Evolutionary conservation across 2,113 vertebrate genomes (phyloP).

Genomic region (Heteronetta atricapilla): DNA sequence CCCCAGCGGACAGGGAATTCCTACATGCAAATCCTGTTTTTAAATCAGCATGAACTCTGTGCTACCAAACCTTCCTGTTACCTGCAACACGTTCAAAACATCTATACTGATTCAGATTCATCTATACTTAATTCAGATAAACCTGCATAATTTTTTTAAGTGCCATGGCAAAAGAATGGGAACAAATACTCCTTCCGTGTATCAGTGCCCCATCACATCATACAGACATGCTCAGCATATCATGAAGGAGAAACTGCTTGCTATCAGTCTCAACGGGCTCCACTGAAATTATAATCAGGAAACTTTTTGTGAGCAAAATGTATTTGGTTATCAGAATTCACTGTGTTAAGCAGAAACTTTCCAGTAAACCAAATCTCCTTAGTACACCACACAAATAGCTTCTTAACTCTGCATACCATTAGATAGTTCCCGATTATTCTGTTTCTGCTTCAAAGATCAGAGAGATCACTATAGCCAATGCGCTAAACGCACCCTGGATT

Average conservation of each 20-base stretch:
- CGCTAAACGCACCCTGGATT: neutral
- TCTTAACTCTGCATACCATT: accelerated
- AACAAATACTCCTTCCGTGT: neutral
- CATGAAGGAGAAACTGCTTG: neutral
- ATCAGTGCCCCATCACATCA: accelerated
- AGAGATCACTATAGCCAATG: accelerated
- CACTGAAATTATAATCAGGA: neutral
- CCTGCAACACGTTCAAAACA: neutral
- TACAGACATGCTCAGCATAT: neutral
- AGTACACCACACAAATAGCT: accelerated
- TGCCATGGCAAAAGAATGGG: neutral
- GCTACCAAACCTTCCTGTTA: neutral
- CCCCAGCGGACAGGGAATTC: neutral
- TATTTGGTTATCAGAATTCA: neutral
- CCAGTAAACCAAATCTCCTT: neutral
- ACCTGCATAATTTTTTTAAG: neutral
- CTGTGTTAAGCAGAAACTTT: neutral
- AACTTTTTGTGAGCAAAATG: neutral
- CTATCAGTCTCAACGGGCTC: neutral
- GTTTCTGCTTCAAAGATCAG: neutral
- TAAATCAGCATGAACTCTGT: neutral
- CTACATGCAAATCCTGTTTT: neutral
- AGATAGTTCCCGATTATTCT: neutral
- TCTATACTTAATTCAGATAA: neutral
- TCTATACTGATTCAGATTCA: accelerated